Conservation (phyloP, 1,140 invertebrate genomes). For the Holcopasites calliopsidis region DNA sequence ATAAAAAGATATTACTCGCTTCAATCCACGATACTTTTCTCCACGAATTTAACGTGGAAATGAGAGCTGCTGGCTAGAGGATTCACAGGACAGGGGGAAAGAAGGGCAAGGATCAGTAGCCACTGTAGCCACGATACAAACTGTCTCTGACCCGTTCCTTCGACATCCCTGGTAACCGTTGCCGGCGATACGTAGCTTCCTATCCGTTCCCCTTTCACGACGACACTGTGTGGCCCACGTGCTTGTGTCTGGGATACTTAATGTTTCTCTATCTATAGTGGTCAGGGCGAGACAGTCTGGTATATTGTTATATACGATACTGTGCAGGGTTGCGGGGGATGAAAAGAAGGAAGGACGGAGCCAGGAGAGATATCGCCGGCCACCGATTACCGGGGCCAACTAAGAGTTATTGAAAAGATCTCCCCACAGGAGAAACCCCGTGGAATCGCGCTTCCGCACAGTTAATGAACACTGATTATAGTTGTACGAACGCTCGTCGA, state of each 20-base stretch:
- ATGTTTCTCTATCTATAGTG: conserved; percentile 78
- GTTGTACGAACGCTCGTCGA: conserved; percentile 69
- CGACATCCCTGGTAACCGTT: conserved; percentile 20
- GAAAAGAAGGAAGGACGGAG: conserved; percentile 65
- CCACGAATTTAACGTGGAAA: background rate
- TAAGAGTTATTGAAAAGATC: conserved; percentile 79
- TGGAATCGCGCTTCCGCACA: conserved; percentile 68
- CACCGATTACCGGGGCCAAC: conserved; percentile 76
- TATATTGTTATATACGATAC: conserved; percentile 80
- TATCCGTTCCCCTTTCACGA: conserved; percentile 35
- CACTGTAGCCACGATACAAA: conserved; percentile 59
- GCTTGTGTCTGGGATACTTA: conserved; percentile 72
- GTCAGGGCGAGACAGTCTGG: conserved; percentile 69
- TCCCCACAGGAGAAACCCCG: conserved; percentile 69
- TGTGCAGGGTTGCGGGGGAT: conserved; percentile 61
- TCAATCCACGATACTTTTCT: background rate
- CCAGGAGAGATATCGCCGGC: conserved; percentile 73
- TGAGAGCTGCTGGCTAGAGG: conserved; percentile 63
- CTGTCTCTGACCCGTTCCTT: conserved; percentile 35
- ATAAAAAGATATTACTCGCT: too few relatives aligned
- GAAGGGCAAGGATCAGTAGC: conserved; percentile 64
- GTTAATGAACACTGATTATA: conserved; percentile 79
- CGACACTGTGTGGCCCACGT: conserved; percentile 29
- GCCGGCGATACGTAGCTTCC: conserved; percentile 43
- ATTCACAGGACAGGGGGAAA: conserved; percentile 70